Conservation (phyloP, 2,113 vertebrate species). For the Vidua macroura region DNA sequence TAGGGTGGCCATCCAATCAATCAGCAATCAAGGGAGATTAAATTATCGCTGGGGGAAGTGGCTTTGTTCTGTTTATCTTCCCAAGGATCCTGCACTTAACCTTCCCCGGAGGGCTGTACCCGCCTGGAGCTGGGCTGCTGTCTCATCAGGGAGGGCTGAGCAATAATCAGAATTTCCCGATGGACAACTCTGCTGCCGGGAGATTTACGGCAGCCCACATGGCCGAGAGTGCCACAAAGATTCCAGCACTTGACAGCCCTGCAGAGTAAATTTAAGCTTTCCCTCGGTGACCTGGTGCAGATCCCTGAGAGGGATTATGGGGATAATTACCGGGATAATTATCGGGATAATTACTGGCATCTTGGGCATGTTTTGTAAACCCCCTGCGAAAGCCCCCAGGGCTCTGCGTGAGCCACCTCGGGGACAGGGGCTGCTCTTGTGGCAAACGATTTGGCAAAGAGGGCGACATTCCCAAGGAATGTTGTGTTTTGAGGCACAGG, state of each 20-base stretch:
- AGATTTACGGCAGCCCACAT: conserved; percentile 35
- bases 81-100: neutral
- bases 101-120: neutral
- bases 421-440: neutral
- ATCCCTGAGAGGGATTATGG: neutral
- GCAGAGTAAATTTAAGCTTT: conserved; percentile 23
- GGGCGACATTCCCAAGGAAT: neutral
- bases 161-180: conserved; percentile 31
- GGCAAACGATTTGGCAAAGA: neutral
- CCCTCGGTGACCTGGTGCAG: neutral
- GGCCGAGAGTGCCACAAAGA: conserved; percentile 1
- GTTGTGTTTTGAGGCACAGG: neutral
- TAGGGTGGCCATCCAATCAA: neutral
- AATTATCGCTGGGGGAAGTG: neutral
- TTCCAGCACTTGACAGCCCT: neutral
- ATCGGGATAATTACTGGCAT: neutral
- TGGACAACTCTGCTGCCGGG: neutral
- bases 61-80: neutral
- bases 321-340: neutral
- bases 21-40: neutral
- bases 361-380: neutral
- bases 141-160: neutral
- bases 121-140: neutral
- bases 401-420: conserved; percentile 9
- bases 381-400: neutral